These are phyloP conservation scores for Cryptus viduatorius DNA, from an alignment of 2,888 invertebrate genomes.

Conservation along the genomic window DNA sequence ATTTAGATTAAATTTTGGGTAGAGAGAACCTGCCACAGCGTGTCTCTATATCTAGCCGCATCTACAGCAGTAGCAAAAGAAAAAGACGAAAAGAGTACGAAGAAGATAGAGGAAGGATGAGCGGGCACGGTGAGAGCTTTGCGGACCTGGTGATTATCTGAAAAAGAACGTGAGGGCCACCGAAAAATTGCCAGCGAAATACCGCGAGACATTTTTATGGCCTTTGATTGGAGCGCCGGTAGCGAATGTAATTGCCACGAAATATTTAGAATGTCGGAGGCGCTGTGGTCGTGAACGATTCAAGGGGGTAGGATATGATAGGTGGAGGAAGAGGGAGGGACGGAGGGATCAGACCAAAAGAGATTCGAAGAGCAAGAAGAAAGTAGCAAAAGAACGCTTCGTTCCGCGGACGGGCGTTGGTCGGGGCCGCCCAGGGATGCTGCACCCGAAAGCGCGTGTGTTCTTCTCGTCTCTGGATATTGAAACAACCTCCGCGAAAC, in stretches of 20 bases:
- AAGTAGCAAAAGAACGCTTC: constrained; percentile 53
- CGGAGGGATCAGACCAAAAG: constrained; percentile 36
- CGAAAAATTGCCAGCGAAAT: constrained; percentile 82
- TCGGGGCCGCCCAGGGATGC: constrained; percentile 59
- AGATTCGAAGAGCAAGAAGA: constrained; percentile 42
- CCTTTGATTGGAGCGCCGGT: constrained; percentile 74
- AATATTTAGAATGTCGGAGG: constrained; percentile 77
- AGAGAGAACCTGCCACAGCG: neutral
- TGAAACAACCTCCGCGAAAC: constrained; percentile 68
- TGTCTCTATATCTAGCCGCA: constrained; percentile 23
- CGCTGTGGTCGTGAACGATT: constrained; percentile 35
- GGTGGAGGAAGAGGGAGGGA: constrained; percentile 1
- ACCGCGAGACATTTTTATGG: constrained; percentile 78
- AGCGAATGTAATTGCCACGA: constrained; percentile 78
- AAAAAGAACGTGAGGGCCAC: constrained; percentile 76
- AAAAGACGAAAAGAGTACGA: constrained; percentile 9
- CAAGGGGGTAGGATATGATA: constrained; percentile 36
- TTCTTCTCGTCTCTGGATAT: constrained; percentile 46
- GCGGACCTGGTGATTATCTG: constrained; percentile 70
- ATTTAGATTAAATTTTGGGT: constrained; percentile 38
- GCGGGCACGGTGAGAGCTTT: constrained; percentile 27
- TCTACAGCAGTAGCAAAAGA: constrained; percentile 3
- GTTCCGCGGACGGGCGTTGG: constrained; percentile 62
- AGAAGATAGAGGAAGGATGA: constrained; percentile 4
- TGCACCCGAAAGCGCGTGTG: constrained; percentile 59